These are phyloP conservation scores for Drosophila buzzatii DNA, from an alignment of 2,888 invertebrate genomes.

Conservation along the genomic window DNA sequence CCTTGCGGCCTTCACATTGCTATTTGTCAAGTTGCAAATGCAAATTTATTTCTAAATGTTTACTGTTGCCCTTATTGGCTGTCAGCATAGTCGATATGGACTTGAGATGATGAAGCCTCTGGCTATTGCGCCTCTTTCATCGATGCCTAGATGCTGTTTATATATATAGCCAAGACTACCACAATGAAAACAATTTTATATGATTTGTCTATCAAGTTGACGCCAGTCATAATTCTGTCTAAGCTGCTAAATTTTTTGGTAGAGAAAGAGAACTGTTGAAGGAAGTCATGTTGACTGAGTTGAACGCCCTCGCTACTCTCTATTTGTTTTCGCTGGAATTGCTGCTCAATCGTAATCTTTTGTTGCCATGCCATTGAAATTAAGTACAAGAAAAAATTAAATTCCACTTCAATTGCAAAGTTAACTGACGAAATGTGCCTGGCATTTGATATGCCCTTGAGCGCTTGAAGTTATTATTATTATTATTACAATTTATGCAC, in stretches of 20 bases:
- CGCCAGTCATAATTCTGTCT: neutral
- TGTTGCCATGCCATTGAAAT: slow-evolving; percentile 23
- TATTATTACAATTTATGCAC: slow-evolving; percentile 5
- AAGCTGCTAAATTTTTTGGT: neutral
- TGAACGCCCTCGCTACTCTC: neutral
- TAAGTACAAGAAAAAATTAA: neutral
- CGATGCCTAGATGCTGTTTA: neutral
- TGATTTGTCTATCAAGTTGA: neutral
- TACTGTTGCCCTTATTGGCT: slow-evolving; percentile 1
- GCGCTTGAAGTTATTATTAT: slow-evolving; percentile 2
- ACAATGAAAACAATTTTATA: neutral
- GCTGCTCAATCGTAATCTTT: slow-evolving; percentile 1
- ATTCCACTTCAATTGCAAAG: neutral
- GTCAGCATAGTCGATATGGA: neutral
- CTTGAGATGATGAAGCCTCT: neutral
- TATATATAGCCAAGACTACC: neutral
- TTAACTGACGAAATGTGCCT: neutral
- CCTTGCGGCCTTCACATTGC: neutral
- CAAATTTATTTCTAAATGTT: slow-evolving; percentile 7
- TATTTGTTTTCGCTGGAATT: neutral
- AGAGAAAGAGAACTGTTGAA: too few relatives aligned
- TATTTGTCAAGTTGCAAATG: neutral
- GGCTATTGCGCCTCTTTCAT: neutral
- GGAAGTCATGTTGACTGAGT: neutral
- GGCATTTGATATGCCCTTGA: slow-evolving; percentile 1